Evolutionary conservation across 2,113 vertebrate species (phyloP).

Genomic region (Sinocyclocheilus rhinocerous): DNA sequence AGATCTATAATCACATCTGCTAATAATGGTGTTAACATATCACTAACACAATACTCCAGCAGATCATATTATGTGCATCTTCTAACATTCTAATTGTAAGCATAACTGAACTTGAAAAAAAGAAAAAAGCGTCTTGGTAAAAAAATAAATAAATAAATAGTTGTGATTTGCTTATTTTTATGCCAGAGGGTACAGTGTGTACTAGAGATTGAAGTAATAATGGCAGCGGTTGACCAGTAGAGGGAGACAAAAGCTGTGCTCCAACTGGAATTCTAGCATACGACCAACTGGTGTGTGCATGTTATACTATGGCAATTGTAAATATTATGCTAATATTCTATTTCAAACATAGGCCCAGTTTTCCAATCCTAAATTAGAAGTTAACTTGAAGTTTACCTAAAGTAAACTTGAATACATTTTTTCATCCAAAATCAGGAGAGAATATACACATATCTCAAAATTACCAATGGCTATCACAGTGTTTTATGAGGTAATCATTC

Average conservation of each 20-base stretch:
- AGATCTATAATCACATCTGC: background rate
- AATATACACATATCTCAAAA: background rate
- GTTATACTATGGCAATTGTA: background rate
- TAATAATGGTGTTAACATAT: background rate
- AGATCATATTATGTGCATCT: background rate
- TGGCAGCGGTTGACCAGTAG: slow-evolving; percentile 12
- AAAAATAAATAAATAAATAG: background rate
- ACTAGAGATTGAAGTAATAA: background rate
- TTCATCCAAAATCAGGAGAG: background rate
- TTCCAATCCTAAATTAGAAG: background rate
- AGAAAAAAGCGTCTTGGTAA: background rate
- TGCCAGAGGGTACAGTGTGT: background rate
- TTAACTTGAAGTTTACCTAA: too few relatives aligned
- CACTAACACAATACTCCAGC: background rate
- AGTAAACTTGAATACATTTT: background rate
- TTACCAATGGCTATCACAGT: background rate
- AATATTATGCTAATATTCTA: background rate
- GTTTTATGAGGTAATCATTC: background rate
- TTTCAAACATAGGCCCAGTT: background rate
- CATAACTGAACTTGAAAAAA: background rate
- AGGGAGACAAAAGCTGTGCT: slow-evolving; percentile 37
- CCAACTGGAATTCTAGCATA: background rate
- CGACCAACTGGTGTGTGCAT: background rate
- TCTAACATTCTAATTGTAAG: background rate
- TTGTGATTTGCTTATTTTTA: background rate